Evolutionary conservation across 2,113 vertebrate genomes (phyloP).

Genomic region (Lutjanus erythropterus): DNA sequence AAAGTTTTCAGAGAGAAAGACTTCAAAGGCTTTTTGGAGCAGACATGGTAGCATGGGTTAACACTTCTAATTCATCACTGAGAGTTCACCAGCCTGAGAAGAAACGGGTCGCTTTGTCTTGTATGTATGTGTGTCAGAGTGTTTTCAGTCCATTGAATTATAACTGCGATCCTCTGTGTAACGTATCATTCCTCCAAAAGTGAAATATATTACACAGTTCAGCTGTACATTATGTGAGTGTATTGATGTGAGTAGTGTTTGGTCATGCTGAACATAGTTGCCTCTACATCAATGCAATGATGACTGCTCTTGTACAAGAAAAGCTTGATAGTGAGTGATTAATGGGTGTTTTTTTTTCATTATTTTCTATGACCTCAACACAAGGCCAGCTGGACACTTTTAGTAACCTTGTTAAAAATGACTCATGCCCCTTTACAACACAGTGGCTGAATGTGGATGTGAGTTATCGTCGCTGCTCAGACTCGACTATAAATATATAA

Average conservation of each 20-base stretch:
- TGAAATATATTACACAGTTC: background rate
- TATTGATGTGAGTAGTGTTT: conserved; percentile 14
- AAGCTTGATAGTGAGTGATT: conserved; percentile 22
- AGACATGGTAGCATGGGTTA: background rate
- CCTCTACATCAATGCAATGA: background rate
- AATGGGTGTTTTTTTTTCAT: conserved; percentile 27
- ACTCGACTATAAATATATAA: background rate
- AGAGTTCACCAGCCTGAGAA: background rate
- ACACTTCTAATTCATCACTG: background rate
- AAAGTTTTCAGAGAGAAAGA: conserved; percentile 10
- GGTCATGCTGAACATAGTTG: background rate
- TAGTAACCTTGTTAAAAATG: conserved; percentile 45
- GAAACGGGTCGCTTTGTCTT: conserved; percentile 2
- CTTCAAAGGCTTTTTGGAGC: conserved; percentile 22
- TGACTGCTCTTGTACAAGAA: conserved; percentile 2
- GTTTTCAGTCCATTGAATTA: conserved; percentile 1
- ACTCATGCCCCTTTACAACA: conserved; percentile 32
- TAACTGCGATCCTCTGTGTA: background rate
- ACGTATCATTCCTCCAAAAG: background rate
- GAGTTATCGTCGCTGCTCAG: conserved; percentile 24
- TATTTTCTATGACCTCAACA: conserved; percentile 13
- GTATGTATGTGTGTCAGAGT: background rate
- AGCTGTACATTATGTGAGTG: background rate
- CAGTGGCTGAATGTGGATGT: conserved; percentile 9
- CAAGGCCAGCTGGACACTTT: conserved; percentile 25